phyloP scores from a whole-genome alignment of 2,113 vertebrate species.

The Rhinoderma darwinii region DNA sequence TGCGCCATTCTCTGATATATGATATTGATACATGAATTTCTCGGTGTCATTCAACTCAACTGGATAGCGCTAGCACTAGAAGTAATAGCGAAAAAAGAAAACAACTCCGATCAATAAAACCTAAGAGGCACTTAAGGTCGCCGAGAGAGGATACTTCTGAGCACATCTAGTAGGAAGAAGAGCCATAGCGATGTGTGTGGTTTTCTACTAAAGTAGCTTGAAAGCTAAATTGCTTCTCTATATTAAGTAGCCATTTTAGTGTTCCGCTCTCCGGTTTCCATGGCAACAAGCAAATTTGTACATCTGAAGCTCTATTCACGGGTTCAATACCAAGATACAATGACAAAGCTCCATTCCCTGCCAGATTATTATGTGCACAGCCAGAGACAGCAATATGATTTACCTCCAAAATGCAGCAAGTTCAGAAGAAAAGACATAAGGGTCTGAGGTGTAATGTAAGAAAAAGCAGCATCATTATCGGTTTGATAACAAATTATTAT shows the following conservation, averaged over 20 bases:
- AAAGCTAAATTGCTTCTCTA: constrained; percentile 53
- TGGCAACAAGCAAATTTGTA: constrained; percentile 51
- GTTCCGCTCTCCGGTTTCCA: constrained; percentile 26
- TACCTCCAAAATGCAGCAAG: neutral
- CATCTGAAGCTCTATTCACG: constrained; percentile 22
- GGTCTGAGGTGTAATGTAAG: neutral
- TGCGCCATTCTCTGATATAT: neutral
- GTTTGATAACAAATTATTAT: neutral
- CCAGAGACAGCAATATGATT: constrained; percentile 9
- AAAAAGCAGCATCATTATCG: neutral
- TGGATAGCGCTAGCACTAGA: neutral
- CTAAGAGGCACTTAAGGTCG: constrained; percentile 43
- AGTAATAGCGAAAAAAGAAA: neutral
- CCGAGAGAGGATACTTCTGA: neutral
- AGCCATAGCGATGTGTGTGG: neutral
- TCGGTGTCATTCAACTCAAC: neutral
- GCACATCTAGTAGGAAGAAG: constrained; percentile 1
- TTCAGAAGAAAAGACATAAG: neutral
- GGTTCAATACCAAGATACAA: neutral
- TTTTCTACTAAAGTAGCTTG: constrained; percentile 21
- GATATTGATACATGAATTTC: neutral
- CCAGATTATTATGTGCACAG: neutral
- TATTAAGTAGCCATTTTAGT: constrained; percentile 44
- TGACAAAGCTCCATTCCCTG: constrained; percentile 12
- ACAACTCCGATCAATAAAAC: constrained; percentile 19